Conservation (phyloP, 2,888 invertebrate species). For the Cyclophora punctaria region DNA sequence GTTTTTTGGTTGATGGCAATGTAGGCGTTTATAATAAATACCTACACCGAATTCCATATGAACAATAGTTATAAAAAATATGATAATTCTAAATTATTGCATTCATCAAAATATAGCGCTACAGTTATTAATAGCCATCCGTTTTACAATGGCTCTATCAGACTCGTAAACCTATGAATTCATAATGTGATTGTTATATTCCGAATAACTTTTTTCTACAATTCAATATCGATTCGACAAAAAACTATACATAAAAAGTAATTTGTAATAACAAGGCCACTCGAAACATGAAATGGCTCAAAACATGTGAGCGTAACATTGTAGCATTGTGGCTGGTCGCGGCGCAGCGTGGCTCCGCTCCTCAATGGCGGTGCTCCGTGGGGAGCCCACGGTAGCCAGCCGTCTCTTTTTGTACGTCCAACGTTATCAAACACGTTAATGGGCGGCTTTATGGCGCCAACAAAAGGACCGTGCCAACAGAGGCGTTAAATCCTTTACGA, state of each 20-base stretch:
- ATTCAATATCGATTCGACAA: conserved; percentile 3
- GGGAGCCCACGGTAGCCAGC: conserved; percentile 66
- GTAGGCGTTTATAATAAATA: conserved; percentile 9
- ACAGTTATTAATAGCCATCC: no score
- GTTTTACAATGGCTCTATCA: no score
- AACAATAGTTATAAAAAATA: background rate
- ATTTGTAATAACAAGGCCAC: conserved; percentile 33
- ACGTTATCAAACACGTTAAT: conserved; percentile 74
- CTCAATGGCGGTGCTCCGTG: conserved; percentile 57
- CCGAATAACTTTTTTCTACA: no score
- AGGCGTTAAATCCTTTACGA: conserved; percentile 76
- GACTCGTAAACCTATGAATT: background rate
- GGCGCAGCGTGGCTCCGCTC: conserved; percentile 58
- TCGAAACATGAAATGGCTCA: conserved; percentile 34
- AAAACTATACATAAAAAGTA: background rate
- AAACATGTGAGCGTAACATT: conserved; percentile 44
- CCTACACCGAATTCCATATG: background rate
- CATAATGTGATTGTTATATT: conserved; percentile 10
- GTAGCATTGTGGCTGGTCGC: conserved; percentile 42
- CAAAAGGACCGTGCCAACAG: conserved; percentile 73
- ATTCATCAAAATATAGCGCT: conserved; percentile 12
- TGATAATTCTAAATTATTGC: conserved; percentile 29
- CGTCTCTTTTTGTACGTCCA: conserved; percentile 67
- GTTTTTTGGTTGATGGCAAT: background rate
- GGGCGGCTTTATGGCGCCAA: conserved; percentile 69